phyloP scores from a whole-genome alignment of 2,888 invertebrate species.

The Caenorhabditis wallacei region DNA sequence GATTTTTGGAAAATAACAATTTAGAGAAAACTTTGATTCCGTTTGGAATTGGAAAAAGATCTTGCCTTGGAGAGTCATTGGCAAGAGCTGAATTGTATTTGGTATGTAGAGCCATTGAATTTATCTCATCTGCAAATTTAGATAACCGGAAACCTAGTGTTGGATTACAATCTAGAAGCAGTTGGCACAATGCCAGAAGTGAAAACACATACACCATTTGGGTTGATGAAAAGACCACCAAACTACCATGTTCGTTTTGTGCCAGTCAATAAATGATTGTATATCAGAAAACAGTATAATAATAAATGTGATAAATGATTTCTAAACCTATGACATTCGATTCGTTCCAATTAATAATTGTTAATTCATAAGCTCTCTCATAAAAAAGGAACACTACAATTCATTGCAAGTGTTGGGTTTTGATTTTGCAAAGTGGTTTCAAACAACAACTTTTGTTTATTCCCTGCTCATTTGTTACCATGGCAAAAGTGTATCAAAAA shows the following conservation, averaged over 20 bases:
- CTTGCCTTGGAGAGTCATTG: conserved; percentile 66
- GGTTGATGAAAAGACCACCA: conserved; percentile 38
- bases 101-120: conserved; percentile 40
- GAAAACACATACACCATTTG: conserved; percentile 13
- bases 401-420: too few relatives aligned
- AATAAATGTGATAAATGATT: too few relatives aligned
- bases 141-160: conserved; percentile 49
- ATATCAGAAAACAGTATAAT: too few relatives aligned
- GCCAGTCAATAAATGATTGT: conserved; percentile 3
- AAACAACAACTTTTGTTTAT: too few relatives aligned
- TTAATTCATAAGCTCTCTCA: too few relatives aligned
- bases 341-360: too few relatives aligned
- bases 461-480: too few relatives aligned
- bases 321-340: too few relatives aligned
- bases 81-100: conserved; percentile 68
- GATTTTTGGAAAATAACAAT: conserved; percentile 25
- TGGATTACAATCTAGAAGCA: conserved; percentile 42
- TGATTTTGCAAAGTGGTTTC: too few relatives aligned
- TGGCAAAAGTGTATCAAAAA: too few relatives aligned
- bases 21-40: conserved; percentile 47
- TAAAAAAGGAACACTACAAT: too few relatives aligned
- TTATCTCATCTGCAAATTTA: conserved; percentile 3
- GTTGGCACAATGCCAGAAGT: conserved; percentile 18
- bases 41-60: conserved; percentile 67
- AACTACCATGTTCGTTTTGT: conserved; percentile 28